These are phyloP conservation scores for Acanthurus tractus DNA, from an alignment of 2,797 vertebrate genomes.

Conservation along the genomic window DNA sequence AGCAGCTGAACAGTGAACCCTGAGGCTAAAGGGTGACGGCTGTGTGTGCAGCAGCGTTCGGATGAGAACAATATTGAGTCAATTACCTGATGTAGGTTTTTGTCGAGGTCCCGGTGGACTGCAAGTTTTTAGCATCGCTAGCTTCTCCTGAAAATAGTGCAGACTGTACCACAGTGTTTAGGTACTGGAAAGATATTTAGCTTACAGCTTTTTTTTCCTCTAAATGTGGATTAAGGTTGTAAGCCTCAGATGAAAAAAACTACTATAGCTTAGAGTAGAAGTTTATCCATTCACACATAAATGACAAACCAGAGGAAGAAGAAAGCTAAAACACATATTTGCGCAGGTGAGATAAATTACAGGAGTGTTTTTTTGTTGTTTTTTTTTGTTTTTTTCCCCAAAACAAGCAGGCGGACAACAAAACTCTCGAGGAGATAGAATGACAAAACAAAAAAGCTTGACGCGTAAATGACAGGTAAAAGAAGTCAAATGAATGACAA, in stretches of 20 bases:
- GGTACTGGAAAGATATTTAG: slow-evolving; percentile 50
- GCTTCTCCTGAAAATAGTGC: slow-evolving; percentile 36
- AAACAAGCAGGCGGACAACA: slow-evolving; percentile 7
- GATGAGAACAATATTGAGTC: slow-evolving; percentile 53
- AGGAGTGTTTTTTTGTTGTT: not conserved
- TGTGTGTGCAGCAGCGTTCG: slow-evolving; percentile 39
- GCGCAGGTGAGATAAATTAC: slow-evolving; percentile 27
- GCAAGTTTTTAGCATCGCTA: slow-evolving; percentile 48
- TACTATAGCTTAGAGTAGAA: slow-evolving; percentile 30
- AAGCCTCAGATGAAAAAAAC: slow-evolving; percentile 43
- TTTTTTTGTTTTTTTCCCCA: not conserved
- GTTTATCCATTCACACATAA: slow-evolving; percentile 37
- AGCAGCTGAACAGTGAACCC: slow-evolving; percentile 38
- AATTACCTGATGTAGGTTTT: slow-evolving; percentile 45
- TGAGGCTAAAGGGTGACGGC: slow-evolving; percentile 35
- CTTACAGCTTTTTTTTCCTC: slow-evolving; percentile 2
- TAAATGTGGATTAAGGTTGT: slow-evolving; percentile 56
- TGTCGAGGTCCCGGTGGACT: slow-evolving; percentile 25
- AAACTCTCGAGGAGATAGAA: slow-evolving; percentile 5
- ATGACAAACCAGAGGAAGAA: slow-evolving; percentile 18
- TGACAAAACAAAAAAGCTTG: slow-evolving; percentile 14
- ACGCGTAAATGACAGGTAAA: slow-evolving; percentile 25
- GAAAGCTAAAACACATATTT: not conserved
- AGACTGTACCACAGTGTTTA: slow-evolving; percentile 39
- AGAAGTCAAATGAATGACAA: slow-evolving; percentile 5